Evolutionary conservation across 2,113 vertebrate genomes (phyloP), one percentile per base, ranked within the genome.

Genomic region (Abramis brama): DNA sequence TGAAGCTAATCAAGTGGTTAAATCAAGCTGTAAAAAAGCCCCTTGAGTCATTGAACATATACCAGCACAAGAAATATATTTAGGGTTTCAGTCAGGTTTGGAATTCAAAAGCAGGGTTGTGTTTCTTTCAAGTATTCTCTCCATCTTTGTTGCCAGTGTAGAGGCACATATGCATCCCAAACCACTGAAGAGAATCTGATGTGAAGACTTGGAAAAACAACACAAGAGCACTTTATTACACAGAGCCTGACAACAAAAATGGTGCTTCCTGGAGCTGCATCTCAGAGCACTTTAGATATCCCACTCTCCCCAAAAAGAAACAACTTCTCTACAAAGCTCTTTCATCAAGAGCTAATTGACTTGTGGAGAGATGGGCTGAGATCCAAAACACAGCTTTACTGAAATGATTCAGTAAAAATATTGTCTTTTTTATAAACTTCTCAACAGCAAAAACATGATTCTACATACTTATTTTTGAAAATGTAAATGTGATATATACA

Each of bases 211-310:
- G 19, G 66, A 83, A 82, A 64, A 82, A 55, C 64, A 82, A 55
- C 45, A 70, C 19, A 82, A 50, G 71, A 45, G 36, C 87, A 73
- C 80, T 88, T 86, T 74, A 83, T 88, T 86, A 71, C 45, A 47
- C 55, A 33, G 23, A 33, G 84, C 55, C 25, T 57, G 66, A 73
- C 62, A 47, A 79, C 5, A 45, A 71, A 81, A 12, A 79, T 57
- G 23, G 36, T 43, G 39, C 36, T 36, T 50, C 21, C 62, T 5
- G 50, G 23, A 52, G 36, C 83, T 27, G 39, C 25, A 39, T 47
- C 30, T 50, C 25, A 82, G 21, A 71, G 50, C 55, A 30, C 47
- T 85, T 79, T n/a, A 77, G 25, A 62, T 71, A 25, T 80, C 27
- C 30, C 15, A 6, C 23, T 43, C 43, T 43, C 21, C 17, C 19